Base-by-base conservation (phyloP, 1,140 invertebrate genomes). In the Caenorhabditis remanei region DNA sequence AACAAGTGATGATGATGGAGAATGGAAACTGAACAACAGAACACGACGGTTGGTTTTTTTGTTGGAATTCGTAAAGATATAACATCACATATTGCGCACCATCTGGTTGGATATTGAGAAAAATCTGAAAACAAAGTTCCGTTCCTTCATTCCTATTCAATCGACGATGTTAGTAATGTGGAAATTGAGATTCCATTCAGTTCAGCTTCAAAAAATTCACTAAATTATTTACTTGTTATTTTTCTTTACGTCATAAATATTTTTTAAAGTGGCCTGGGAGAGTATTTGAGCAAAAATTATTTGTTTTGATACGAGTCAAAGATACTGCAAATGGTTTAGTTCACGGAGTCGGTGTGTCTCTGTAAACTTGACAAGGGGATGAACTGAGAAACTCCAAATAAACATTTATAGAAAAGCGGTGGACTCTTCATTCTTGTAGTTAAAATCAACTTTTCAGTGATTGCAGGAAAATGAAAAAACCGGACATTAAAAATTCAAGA, bases 1-100 rank as follows among this genome's bases (percentile, higher is more conserved):
- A 79, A 79, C 71, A 79, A 50, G 71, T 79, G 71, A 79, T 79
- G 71, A 79, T 79, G 71, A 32, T 32, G 32, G 32, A 32, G 43
- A 43, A 63, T 63, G 61, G 40, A 46, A 46, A 79, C 32, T 79
- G 71, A 79, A 79, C 43, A 79, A 53, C n/a, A 79, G 46, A 24
- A 3, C 21, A 46, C 19, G 71, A 79, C 40, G 43, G 71, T 48
- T 79, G 46, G 46, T 24, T 48, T 46, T 65, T 41, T 63, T 63
- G 61, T 63, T 24, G 40, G 46, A 71, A 71, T 71, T 71, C 41
- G 65, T 71, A 71, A 71, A 19, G n/a, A 71, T 46, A 32, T 11
- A 63, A 4, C 55, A 16, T 16, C 16, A 16, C 9, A 53, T 53
- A 53, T 53, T 53, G 9, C 50, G 50, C 50, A 58, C 16, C 16